These are phyloP conservation scores for Eupsilia transversa DNA, from an alignment of 2,888 invertebrate species.

Conservation along the genomic window DNA sequence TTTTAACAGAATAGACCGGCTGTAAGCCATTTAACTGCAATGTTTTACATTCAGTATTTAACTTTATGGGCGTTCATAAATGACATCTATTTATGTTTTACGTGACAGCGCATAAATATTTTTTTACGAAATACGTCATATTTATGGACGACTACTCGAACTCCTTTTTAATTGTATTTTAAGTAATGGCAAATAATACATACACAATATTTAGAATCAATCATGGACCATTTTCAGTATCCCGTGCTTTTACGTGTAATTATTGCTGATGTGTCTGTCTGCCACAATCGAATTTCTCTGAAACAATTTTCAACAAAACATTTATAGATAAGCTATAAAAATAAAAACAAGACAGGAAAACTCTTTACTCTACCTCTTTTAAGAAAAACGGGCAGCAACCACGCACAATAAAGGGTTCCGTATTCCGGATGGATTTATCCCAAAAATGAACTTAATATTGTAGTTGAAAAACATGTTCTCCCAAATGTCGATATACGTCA, in stretches of 20 bases:
- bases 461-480: too few relatives aligned
- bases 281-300: background rate
- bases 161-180: background rate
- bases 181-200: background rate
- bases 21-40: background rate
- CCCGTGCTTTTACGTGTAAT: background rate
- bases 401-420: too few relatives aligned
- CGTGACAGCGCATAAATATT: slow-evolving; percentile 32
- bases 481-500: too few relatives aligned
- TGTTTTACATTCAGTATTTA: slow-evolving; percentile 24
- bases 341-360: background rate
- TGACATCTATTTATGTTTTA: slow-evolving; percentile 21
- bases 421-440: too few relatives aligned
- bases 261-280: background rate
- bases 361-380: background rate
- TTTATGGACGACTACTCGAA: background rate
- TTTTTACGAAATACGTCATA: slow-evolving; percentile 8
- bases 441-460: too few relatives aligned
- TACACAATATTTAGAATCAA: background rate
- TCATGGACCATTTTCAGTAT: background rate
- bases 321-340: background rate
- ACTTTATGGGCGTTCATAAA: slow-evolving; percentile 16
- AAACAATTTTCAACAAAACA: background rate
- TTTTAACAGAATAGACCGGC: too few relatives aligned
- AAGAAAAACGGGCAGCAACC: too few relatives aligned